A percentile compares a stretch with the other conserved stretches of the same genome.
phyloP scores from a whole-genome alignment of 1,140 invertebrate species.

The Asbolus verrucosus region DNA sequence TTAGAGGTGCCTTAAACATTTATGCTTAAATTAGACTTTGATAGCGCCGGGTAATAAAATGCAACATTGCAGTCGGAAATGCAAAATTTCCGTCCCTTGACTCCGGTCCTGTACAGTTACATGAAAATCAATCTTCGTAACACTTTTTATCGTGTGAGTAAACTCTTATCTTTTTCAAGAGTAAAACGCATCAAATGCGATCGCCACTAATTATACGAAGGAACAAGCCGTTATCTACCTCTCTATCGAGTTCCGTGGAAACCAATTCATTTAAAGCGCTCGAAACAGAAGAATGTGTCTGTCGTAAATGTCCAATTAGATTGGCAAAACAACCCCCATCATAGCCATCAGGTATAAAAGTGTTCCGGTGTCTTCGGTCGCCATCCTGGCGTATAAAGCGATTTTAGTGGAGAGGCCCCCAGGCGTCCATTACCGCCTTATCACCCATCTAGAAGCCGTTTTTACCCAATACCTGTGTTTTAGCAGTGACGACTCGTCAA shows the following conservation, averaged over 20 bases:
- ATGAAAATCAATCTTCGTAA: no score
- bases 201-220: no score
- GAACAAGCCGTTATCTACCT: conserved; percentile 27
- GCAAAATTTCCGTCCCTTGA: no score
- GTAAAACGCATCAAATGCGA: no score
- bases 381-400: conserved; percentile 25
- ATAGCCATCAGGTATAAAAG: conserved; percentile 24
- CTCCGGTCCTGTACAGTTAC: no score
- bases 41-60: conserved; percentile 13
- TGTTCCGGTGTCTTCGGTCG: conserved; percentile 15
- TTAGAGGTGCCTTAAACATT: conserved; percentile 32
- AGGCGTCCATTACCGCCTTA: conserved; percentile 37
- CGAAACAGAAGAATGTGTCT: conserved; percentile 24
- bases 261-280: conserved; percentile 42
- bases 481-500: conserved; percentile 35
- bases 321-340: conserved; percentile 31
- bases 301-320: conserved; percentile 41
- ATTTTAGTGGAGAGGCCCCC: conserved; percentile 34
- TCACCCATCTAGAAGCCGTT: conserved; percentile 31
- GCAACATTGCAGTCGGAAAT: no score
- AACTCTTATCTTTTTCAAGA: no score
- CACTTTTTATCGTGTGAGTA: no score
- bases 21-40: background rate
- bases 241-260: conserved; percentile 15
- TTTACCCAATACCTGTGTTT: conserved; percentile 35